Base-by-base conservation (phyloP, 2,888 invertebrate genomes). In the Linnaemya tessellans region DNA sequence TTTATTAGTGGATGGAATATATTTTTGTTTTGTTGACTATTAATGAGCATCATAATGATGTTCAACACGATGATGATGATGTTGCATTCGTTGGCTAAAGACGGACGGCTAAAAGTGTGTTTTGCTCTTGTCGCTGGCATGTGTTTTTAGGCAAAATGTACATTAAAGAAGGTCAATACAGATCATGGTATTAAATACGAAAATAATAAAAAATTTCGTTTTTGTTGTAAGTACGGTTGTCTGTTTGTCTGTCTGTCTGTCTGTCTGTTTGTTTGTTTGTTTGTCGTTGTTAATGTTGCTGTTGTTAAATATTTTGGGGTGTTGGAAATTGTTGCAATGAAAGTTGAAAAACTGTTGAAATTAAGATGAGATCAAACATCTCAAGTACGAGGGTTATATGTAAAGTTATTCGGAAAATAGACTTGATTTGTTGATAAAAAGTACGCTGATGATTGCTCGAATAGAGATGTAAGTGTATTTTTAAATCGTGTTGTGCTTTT, bases 91-190 rank as follows among this genome's bases (percentile, higher is more conserved):
- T 30, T 80, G 46, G 67, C n/a, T 38, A 41, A 65, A 38, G 41
- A 58, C 58, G 35, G 56, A 11, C 38, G n/a, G 30, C 11, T 43
- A 4, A 22, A 74, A 22, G 46, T 68, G n/a, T 43, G 41, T 62
- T 25, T 56, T 54, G 49, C 25, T 80, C 22, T 25, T 77, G 35
- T 70, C 56, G 56, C 43, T 80, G 65, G 43, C 51, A 79, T 70
- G 30, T 81, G 64, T 80, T 82, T 81, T 80, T 74, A 56, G 79
- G 82, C 79, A 79, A 75, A 86, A 80, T 80, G 79, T 41, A 60
- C 81, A 84, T 86, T 84, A 77, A 86, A 86, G 84, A 86, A 86
- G 86, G 86, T 86, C 86, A 86, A 77, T 82, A 80, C 86, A 84
- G 86, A 84, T 86, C 84, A 77, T 82, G 84, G 71, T 78, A 74